Evolutionary conservation across 2,113 vertebrate genomes (phyloP).

Genomic region (Sarotherodon lohbergeri): DNA sequence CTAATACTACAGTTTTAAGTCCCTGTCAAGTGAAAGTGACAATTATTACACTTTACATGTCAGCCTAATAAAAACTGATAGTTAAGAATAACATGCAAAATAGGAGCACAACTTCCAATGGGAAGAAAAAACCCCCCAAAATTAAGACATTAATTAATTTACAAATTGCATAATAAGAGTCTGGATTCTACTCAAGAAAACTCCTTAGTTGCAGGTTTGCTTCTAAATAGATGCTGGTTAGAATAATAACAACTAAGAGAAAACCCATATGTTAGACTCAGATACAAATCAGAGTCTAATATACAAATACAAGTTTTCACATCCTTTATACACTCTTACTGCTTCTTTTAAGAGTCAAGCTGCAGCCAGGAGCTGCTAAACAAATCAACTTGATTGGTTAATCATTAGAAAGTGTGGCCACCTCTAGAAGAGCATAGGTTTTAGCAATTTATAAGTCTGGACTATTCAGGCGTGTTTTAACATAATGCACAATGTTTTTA

Average conservation of each 20-base stretch:
- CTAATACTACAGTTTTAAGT: neutral
- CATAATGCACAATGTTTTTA: neutral
- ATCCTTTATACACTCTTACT: neutral
- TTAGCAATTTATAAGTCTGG: neutral
- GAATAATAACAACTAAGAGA: neutral
- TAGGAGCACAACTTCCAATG: neutral
- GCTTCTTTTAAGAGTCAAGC: neutral
- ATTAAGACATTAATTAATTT: neutral
- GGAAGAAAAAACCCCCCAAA: neutral
- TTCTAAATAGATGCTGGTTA: neutral
- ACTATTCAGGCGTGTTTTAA: neutral
- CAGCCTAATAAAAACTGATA: neutral
- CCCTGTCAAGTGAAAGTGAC: neutral
- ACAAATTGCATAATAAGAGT: neutral
- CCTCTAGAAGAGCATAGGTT: neutral
- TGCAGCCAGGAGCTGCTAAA: neutral
- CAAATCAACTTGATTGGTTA: neutral
- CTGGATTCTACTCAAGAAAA: neutral
- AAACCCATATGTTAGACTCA: neutral
- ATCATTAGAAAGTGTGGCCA: neutral
- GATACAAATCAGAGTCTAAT: neutral
- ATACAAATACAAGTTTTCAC: neutral
- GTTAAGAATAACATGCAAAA: neutral
- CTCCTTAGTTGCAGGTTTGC: neutral
- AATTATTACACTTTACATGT: neutral